phyloP scores from a whole-genome alignment of 2,888 invertebrate species.

The Zeuzera pyrina region DNA sequence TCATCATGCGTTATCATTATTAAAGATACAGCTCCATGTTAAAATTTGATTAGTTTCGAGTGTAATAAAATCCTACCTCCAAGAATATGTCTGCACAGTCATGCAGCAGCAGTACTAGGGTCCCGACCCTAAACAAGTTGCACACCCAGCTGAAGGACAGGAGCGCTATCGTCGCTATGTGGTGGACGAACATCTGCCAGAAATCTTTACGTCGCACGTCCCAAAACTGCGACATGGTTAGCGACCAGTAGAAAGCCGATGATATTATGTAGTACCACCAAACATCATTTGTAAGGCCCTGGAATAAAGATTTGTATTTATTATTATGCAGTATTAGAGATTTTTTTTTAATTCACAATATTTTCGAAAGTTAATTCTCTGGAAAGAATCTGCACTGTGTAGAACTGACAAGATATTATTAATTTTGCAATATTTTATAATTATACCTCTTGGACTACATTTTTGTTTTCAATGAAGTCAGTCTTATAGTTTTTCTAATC shows the following conservation, averaged over 20 bases:
- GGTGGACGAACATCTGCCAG: conserved; percentile 99
- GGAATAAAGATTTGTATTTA: conserved; percentile 30
- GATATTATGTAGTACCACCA: conserved; percentile 99
- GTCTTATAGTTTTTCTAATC: no score
- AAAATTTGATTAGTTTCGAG: no score
- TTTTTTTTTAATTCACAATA: neutral
- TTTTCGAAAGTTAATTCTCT: neutral
- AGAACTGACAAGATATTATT: no score
- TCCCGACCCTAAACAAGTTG: conserved; percentile 93
- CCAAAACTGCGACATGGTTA: conserved; percentile 93
- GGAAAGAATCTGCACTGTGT: no score
- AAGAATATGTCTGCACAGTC: conserved; percentile 93
- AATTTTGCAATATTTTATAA: no score
- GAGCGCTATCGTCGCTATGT: conserved; percentile 92
- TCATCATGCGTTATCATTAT: no score
- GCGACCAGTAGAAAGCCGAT: conserved; percentile 95
- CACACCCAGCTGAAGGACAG: conserved; percentile 96
- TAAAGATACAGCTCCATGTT: no score
- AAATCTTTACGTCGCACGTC: conserved; percentile 96
- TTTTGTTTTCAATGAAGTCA: no score
- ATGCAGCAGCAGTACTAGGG: conserved; percentile 88
- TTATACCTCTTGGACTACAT: no score
- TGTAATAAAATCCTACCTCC: conserved; percentile 74
- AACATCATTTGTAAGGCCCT: conserved; percentile 85
- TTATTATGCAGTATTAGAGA: neutral